Conservation (phyloP, 2,797 vertebrate species). For the Gadopsis marmoratus region DNA sequence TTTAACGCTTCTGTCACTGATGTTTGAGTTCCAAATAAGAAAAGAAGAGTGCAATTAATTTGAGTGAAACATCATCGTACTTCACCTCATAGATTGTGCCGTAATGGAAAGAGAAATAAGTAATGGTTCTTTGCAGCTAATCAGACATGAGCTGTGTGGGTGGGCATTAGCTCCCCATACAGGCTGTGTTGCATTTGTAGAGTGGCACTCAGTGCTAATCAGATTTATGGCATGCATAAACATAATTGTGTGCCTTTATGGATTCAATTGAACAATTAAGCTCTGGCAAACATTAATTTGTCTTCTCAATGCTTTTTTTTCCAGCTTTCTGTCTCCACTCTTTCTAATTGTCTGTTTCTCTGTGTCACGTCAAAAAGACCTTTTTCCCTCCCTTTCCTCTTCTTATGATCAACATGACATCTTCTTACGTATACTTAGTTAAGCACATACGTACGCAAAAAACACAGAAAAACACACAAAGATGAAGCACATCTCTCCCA, state of each 20-base stretch:
- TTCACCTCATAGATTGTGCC: slow-evolving; percentile 37
- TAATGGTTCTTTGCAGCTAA: slow-evolving; percentile 55
- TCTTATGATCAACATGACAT: slow-evolving; percentile 4
- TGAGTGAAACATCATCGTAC: slow-evolving; percentile 39
- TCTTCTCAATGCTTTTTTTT: slow-evolving; percentile 7
- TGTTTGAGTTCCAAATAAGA: slow-evolving; percentile 35
- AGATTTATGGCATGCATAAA: slow-evolving; percentile 75
- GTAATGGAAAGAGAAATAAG: slow-evolving; percentile 60
- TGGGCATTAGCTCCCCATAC: slow-evolving; percentile 60
- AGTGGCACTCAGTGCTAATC: slow-evolving; percentile 62
- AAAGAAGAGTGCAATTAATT: slow-evolving; percentile 28
- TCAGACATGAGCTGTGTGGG: slow-evolving; percentile 63
- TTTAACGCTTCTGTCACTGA: slow-evolving; percentile 14
- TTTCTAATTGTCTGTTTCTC: slow-evolving; percentile 5
- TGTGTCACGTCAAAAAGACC: neutral
- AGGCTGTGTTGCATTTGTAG: slow-evolving; percentile 47
- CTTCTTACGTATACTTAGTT: neutral
- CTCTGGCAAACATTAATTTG: slow-evolving; percentile 60
- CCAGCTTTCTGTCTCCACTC: neutral
- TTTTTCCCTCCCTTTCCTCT: neutral
- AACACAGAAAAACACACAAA: slow-evolving; percentile 19
- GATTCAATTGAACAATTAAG: slow-evolving; percentile 77
- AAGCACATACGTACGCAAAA: neutral
- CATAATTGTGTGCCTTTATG: slow-evolving; percentile 73
- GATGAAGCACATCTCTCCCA: neutral